These are phyloP conservation scores for Catotricha subobsoleta DNA, from an alignment of 2,888 invertebrate genomes.

Conservation along the genomic window DNA sequence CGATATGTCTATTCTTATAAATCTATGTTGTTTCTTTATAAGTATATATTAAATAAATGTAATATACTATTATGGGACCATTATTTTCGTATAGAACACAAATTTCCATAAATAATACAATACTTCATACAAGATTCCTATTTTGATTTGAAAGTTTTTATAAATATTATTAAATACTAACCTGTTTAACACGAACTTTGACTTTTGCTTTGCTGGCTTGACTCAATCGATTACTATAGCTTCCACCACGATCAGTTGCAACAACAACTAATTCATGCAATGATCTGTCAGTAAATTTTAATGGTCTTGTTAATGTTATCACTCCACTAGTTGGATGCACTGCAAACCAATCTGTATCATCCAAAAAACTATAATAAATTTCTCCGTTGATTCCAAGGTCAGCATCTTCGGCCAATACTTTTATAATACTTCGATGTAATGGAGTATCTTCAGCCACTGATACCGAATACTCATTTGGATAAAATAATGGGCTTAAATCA, in stretches of 20 bases:
- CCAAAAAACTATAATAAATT: conserved; percentile 84
- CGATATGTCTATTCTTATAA: too few relatives aligned
- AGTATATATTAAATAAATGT: too few relatives aligned
- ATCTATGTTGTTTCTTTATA: too few relatives aligned
- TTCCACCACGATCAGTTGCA: conserved; percentile 65
- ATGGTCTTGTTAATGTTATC: conserved; percentile 61
- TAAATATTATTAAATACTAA: conserved; percentile 16
- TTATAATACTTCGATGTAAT: conserved; percentile 60
- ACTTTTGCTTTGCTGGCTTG: conserved; percentile 59
- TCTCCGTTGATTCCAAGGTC: conserved; percentile 92
- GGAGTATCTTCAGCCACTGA: conserved; percentile 78
- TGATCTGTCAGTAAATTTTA: conserved; percentile 50
- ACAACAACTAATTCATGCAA: conserved; percentile 59
- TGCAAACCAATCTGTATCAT: conserved; percentile 68
- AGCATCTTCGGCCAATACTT: conserved; percentile 82
- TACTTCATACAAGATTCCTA: too few relatives aligned
- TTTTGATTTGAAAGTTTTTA: too few relatives aligned
- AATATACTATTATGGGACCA: too few relatives aligned
- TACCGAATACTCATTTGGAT: conserved; percentile 70
- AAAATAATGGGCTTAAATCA: conserved; percentile 87
- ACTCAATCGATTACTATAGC: conserved; percentile 27
- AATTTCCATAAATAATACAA: too few relatives aligned
- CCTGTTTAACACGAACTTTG: conserved; percentile 52
- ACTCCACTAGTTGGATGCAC: conserved; percentile 87
- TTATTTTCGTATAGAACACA: too few relatives aligned